A percentile compares a stretch with the other conserved stretches of the same genome.
phyloP scores from a whole-genome alignment of 1,140 invertebrate genomes.

The Zelostemma sp. region DNA sequence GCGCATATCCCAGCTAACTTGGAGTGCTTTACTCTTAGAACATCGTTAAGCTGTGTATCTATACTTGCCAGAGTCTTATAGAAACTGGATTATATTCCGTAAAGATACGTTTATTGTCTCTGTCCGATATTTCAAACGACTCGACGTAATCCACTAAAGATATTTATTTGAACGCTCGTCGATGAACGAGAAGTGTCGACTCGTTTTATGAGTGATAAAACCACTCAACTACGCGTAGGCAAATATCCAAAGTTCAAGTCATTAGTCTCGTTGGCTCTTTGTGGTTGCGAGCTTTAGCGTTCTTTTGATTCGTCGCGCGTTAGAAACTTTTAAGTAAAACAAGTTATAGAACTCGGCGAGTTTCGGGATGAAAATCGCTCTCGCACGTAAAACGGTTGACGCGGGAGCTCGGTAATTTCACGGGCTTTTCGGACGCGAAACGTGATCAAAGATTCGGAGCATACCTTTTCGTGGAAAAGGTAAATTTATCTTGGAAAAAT shows the following conservation, averaged over 20 bases:
- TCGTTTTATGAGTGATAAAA: constrained; percentile 20
- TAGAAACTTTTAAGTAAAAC: constrained; percentile 53
- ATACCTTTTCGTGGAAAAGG: too few species aligned
- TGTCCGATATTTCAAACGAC: neutral
- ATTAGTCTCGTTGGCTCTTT: constrained; percentile 23
- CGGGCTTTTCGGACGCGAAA: neutral
- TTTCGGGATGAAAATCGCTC: constrained; percentile 44
- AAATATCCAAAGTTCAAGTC: constrained; percentile 24
- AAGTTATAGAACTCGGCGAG: constrained; percentile 43
- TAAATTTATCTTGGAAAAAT: too few species aligned
- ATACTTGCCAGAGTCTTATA: constrained; percentile 36
- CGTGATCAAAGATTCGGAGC: neutral
- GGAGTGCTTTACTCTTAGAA: constrained; percentile 64
- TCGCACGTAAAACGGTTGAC: constrained; percentile 26
- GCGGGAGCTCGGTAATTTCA: constrained; percentile 13
- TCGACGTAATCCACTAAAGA: neutral
- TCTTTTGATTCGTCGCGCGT: constrained; percentile 43
- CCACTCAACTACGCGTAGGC: constrained; percentile 13
- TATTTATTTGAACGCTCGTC: neutral
- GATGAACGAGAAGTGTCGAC: constrained; percentile 4
- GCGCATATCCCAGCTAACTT: constrained; percentile 60
- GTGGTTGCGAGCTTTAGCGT: constrained; percentile 17
- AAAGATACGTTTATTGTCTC: neutral
- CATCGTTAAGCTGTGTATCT: constrained; percentile 58
- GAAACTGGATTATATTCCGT: constrained; percentile 23